phyloP scores from a whole-genome alignment of 2,113 vertebrate genomes.

The Hypanus sabinus region DNA sequence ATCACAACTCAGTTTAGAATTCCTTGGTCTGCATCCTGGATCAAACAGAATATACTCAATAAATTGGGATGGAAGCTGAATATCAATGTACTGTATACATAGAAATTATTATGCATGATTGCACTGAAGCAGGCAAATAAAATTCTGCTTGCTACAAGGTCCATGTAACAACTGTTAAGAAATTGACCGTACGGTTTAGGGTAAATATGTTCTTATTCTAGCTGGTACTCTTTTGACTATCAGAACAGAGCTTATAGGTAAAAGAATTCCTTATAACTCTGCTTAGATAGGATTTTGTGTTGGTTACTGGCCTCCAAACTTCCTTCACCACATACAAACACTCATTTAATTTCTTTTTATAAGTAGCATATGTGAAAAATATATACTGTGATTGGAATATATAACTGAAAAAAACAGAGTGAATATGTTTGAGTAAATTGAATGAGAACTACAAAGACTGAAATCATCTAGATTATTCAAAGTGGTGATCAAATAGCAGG shows the following conservation, averaged over 20 bases:
- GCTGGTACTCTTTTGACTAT: neutral
- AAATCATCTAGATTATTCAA: neutral
- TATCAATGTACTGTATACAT: neutral
- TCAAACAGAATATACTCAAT: neutral
- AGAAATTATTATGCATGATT: neutral
- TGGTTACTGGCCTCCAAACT: neutral
- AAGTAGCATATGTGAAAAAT: neutral
- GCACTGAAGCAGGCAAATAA: neutral
- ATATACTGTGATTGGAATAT: neutral
- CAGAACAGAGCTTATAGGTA: neutral
- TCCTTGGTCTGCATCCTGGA: neutral
- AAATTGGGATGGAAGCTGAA: neutral
- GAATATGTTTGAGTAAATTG: neutral
- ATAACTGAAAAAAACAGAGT: neutral
- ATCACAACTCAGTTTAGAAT: neutral
- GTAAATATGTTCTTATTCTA: neutral
- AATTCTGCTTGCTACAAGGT: neutral
- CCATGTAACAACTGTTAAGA: neutral
- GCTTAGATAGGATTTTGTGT: neutral
- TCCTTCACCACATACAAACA: neutral
- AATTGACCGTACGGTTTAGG: neutral
- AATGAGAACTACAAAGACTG: neutral
- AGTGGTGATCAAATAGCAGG: neutral
- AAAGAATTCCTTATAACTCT: neutral
- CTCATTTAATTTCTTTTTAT: neutral